Base-by-base conservation (phyloP, 2,113 vertebrate genomes). In the Asarcornis scutulata region DNA sequence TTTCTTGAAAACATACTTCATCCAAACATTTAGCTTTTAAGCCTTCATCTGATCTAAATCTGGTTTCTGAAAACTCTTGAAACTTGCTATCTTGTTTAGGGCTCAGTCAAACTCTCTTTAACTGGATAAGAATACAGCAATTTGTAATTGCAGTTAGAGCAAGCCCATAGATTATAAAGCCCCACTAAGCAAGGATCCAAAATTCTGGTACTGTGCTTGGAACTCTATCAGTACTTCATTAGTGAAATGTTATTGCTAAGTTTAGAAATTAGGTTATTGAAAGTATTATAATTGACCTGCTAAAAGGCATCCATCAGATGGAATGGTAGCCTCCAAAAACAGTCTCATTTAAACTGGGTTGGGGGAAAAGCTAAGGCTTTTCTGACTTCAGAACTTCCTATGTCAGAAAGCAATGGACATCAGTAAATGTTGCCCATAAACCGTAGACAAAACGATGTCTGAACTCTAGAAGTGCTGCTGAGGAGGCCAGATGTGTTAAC, bases 11-110 rank as follows among this genome's bases (percentile, higher is more conserved):
- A 32, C 14, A 22, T 63, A 18, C 20, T 86, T 91, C 69, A 89
- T 82, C 80, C 53, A 76, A 82, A 77, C n/a, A 55, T n/a, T 36
- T 79, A 88, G 9, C 25, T 79, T 71, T 77, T 80, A 91, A 91
- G 16, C 20, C n/a, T 89, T 89, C 68, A 42, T 80, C 90, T 79
- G 58, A 75, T 77, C 17, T 88, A 87, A 95, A 82, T 64, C 77
- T 42, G n/a, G 79, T 79, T 92, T 93, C 91, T 84, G 71, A 91
- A 94, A 93, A 55, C 62, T 82, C 66, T 59, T 82, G 55, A 87
- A 86, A 96, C 34, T 82, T 92, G 55, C 59, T 60, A 59, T 58
- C 59, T 71, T 11, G 2, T 77, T 96, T 48, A 92, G 83, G 67
- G 50, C 2, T 5, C 74, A 85, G 21, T 74, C 66, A 58, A 88